Base-by-base conservation (phyloP, 2,113 vertebrate species). In the Tyto alba region DNA sequence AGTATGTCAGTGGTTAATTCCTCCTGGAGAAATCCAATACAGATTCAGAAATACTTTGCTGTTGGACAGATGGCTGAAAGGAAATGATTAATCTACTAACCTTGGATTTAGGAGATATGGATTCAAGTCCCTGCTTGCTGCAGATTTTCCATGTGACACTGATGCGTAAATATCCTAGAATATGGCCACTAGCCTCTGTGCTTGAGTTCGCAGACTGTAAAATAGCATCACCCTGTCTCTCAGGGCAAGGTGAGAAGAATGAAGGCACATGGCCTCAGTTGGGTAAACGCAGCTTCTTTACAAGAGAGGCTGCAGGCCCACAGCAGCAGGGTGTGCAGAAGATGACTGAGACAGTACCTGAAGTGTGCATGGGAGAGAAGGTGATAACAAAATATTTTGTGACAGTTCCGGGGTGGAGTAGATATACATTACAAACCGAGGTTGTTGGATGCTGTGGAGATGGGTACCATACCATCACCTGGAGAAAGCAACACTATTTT, bases 31-130 rank as follows among this genome's bases (percentile, higher is more conserved):
- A 96, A 96, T 88, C 47, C 78, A 80, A 69, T 88, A 83, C 47
- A 89, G 85, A 92, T 85, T 89, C 93, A 95, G 77, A 83, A 93
- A 89, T 62, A 59, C 47, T 93, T 92, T 80, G 71, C 72, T 73
- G 71, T 77, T 74, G 63, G 94, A 88, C 95, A 96, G 94, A 89
- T 89, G 85, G 77, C 85, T 95, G 93, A 89, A 95, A 93, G 93
- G 85, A 93, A 94, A 93, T 89, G 66, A 95, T 95, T 93, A 89
- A 92, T 94, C 86, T 97, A 81, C 95, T 95, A 92, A 93, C 94
- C 89, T 96, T 95, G 96, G 86, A 92, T 96, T 94, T 95, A 85
- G 86, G 92, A 95, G 86, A 95, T 95, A 94, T 30, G 66, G 85
- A 91, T 93, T 93, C 63, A 7, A 92, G 94, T 81, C 88, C 76